Evolutionary conservation across 2,113 vertebrate genomes (phyloP), one percentile per base, ranked within the genome.

Genomic region (Azemiops feae): DNA sequence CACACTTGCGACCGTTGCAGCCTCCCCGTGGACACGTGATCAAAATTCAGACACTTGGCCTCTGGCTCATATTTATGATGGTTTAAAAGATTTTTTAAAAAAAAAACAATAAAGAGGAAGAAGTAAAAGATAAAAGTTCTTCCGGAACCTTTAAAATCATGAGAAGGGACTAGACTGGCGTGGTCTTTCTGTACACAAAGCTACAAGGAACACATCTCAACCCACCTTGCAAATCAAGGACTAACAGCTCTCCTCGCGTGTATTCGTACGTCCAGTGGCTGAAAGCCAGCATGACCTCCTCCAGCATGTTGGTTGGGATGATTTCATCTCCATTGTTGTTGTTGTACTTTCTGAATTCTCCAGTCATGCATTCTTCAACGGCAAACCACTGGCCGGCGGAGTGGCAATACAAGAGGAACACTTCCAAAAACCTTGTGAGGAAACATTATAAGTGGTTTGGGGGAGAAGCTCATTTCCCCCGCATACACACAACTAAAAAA

Each of bases 251-350:
- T 89, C 99, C 99, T 23, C 99, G 98, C 11, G 99, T 99, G 95
- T 99, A 99, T 94, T 99, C 99, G 0, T 99, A 99, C 0, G 98
- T 99, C 99, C 99, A 99, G 95, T 99, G 99, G 97, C 99, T 99
- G 96, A 99, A 99, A 94, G 99, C 99, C 94, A 99, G 97, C 99
- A 99, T 99, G 94, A 99, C 99, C 93, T 99, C 99, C 96, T 99
- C 99, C 93, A 99, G 97, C 92, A 99, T 98, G 96, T 99, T 99
- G 64, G 98, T 99, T 93, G 99, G 99, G 90, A 99, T 98, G 81
- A 99, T 99, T 94, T 99, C 99, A 81, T 99, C 99, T 30, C 99
- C 99, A 0, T 99, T 99, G 97, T 99, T 99, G 96, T 99, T 99
- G 95, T 99, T 99, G 12, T 99, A 99, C 97, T 99, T 99, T 93